Evolutionary conservation across 2,797 vertebrate genomes (phyloP).

Genomic region (Orestias chungarensis): DNA sequence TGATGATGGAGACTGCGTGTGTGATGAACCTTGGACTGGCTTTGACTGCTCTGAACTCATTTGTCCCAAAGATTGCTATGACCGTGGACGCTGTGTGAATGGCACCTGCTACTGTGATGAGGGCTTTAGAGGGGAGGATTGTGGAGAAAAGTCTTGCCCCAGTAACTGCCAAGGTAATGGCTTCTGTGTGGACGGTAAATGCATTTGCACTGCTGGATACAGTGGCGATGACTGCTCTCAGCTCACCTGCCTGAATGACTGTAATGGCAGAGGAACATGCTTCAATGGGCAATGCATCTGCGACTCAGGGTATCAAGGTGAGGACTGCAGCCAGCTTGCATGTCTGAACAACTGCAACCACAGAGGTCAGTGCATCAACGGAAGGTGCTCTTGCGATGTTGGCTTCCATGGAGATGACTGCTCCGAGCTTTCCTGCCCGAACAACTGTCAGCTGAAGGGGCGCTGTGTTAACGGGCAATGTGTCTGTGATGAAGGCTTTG

Average conservation of each 20-base stretch:
- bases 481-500: slow-evolving; percentile 83
- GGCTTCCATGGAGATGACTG: slow-evolving; percentile 86
- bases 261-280: slow-evolving; percentile 84
- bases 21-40: slow-evolving; percentile 87
- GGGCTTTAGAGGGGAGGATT: slow-evolving; percentile 89
- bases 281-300: slow-evolving; percentile 85
- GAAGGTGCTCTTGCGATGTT: slow-evolving; percentile 85
- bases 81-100: slow-evolving; percentile 88
- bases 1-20: slow-evolving; percentile 85
- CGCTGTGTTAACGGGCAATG: slow-evolving; percentile 85
- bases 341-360: slow-evolving; percentile 83
- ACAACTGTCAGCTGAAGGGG: slow-evolving; percentile 77
- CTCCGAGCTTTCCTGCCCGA: slow-evolving; percentile 81
- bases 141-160: slow-evolving; percentile 80
- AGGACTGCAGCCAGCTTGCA: slow-evolving; percentile 83
- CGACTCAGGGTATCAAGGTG: slow-evolving; percentile 81
- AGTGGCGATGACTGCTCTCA: slow-evolving; percentile 84
- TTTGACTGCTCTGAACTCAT: slow-evolving; percentile 87
- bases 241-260: slow-evolving; percentile 86
- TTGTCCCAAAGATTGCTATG: slow-evolving; percentile 91
- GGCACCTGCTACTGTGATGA: slow-evolving; percentile 90
- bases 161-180: slow-evolving; percentile 83
- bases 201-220: slow-evolving; percentile 85
- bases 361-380: slow-evolving; percentile 83
- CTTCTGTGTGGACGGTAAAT: slow-evolving; percentile 85